Conservation (phyloP, 2,888 invertebrate species). For the Epicampocera succincta region DNA sequence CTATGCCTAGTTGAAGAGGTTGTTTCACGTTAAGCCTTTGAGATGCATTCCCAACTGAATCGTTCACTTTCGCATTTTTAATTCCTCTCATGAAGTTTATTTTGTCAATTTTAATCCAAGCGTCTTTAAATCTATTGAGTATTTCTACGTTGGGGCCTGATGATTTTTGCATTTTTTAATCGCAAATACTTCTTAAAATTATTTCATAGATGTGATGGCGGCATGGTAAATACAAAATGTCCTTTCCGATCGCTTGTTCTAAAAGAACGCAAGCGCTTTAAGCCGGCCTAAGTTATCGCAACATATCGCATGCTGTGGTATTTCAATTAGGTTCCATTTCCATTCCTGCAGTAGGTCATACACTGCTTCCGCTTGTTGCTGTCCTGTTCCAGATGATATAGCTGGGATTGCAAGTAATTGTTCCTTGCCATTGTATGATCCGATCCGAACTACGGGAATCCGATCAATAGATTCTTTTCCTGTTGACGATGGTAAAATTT, state of each 20-base stretch:
- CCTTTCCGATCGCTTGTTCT: neutral
- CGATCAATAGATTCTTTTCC: neutral
- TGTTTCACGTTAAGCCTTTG: too few relatives aligned
- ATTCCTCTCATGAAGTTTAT: neutral
- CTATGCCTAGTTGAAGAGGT: too few relatives aligned
- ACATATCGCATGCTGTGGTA: neutral
- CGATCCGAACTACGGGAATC: too few relatives aligned
- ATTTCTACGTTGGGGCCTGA: neutral
- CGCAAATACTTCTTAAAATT: conserved; percentile 2
- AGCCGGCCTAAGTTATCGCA: conserved; percentile 1
- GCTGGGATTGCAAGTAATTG: conserved; percentile 9
- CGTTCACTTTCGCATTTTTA: neutral
- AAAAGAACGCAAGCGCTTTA: conserved; percentile 6
- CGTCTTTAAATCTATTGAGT: neutral
- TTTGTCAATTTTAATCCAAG: neutral
- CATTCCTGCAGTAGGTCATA: neutral
- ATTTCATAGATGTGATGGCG: neutral
- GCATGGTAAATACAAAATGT: neutral
- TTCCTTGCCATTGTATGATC: too few relatives aligned
- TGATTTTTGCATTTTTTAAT: conserved; percentile 3
- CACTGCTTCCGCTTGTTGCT: too few relatives aligned
- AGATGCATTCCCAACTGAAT: too few relatives aligned
- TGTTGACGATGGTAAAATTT: neutral
- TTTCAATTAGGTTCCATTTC: neutral
- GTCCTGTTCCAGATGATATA: neutral